Percentiles rank a stretch among this genome's conserved stretches.
Evolutionary conservation across 2,888 invertebrate genomes (phyloP).

Genomic region (Clunio marinus): DNA sequence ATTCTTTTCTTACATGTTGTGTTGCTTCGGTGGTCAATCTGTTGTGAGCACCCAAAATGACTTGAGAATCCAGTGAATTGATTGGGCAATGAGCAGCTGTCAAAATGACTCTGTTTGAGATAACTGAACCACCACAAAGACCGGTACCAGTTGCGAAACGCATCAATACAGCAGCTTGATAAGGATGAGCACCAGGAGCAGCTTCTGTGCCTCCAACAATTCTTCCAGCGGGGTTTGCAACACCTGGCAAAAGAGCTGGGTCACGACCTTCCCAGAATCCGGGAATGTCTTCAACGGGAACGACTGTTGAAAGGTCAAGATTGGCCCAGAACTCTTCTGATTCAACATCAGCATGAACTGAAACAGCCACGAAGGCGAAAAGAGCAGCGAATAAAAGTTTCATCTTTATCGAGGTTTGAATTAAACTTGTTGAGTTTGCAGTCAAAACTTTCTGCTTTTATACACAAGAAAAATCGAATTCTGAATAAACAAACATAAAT

Average conservation of each 20-base stretch:
- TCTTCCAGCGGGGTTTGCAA: not conserved
- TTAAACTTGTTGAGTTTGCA: not conserved
- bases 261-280: conserved; percentile 34
- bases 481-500: not conserved
- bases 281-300: conserved; percentile 25
- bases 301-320: conserved; percentile 4
- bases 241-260: conserved; percentile 1
- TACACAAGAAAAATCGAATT: not conserved
- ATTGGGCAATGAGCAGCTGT: conserved; percentile 45
- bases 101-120: conserved; percentile 41
- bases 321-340: not conserved
- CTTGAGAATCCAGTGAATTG: conserved; percentile 43
- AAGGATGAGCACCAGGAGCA: conserved; percentile 44
- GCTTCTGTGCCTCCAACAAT: conserved; percentile 41
- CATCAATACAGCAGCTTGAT: conserved; percentile 27
- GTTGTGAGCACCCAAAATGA: conserved; percentile 29
- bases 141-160: conserved; percentile 24
- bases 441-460: not conserved
- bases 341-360: not conserved
- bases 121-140: conserved; percentile 46
- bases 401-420: not conserved
- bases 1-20: too few relatives aligned
- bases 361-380: conserved; percentile 13
- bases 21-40: not conserved
- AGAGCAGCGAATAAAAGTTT: conserved; percentile 3